These are phyloP conservation scores for Gastracanthus pulcherrimus DNA, from an alignment of 2,888 invertebrate species.

Conservation along the genomic window DNA sequence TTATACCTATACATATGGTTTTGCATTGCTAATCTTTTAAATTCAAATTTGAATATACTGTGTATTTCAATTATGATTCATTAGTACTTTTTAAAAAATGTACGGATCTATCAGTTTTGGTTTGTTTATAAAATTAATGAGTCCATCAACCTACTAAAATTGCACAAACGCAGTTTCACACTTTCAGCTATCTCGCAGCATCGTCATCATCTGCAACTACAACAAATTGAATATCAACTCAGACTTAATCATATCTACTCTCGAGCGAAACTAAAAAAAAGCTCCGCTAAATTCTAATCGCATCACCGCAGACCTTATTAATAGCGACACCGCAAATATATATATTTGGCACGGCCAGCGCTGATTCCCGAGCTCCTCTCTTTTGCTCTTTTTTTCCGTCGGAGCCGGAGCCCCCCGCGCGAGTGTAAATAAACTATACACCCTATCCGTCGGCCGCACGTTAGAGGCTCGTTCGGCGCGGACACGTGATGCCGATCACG, in stretches of 20 bases:
- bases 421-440: neutral
- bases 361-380: too few relatives aligned
- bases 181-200: neutral
- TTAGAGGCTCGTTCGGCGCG: slow-evolving; percentile 32
- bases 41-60: too few relatives aligned
- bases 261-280: neutral
- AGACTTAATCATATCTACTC: neutral
- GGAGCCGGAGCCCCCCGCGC: too few relatives aligned
- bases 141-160: too few relatives aligned
- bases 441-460: neutral
- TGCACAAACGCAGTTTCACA: neutral
- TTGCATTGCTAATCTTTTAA: neutral
- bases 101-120: too few relatives aligned
- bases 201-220: neutral
- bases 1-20: too few relatives aligned
- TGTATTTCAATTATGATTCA: too few relatives aligned
- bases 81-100: too few relatives aligned
- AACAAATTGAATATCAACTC: neutral
- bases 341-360: neutral
- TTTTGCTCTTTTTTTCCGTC: neutral
- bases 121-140: neutral
- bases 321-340: neutral
- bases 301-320: neutral
- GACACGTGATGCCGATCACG: slow-evolving; percentile 55
- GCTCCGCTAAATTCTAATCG: neutral